Evolutionary conservation across 2,797 vertebrate genomes (phyloP), one percentile per base, ranked within the genome.

Genomic region (Zenarchopterus dispar): DNA sequence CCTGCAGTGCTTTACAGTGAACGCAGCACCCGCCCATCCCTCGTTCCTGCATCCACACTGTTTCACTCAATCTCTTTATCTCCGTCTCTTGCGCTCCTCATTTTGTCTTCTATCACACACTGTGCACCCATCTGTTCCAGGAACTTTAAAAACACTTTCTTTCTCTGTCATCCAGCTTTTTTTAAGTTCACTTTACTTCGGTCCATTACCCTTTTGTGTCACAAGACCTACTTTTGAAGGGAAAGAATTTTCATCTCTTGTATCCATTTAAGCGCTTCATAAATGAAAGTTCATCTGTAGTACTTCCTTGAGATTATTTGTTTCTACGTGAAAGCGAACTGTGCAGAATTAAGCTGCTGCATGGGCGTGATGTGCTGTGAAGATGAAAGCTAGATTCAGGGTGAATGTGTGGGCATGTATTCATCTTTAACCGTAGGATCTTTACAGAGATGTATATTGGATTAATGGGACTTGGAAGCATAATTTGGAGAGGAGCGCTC

Each of bases 81-180:
- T 82, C 72, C 75, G 58, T 73, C 65, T 45, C 67, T 82, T 36
- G 28, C 73, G 9, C 73, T 63, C 42, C 70, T 62, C 36, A 51
- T 69, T 67, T 31, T 52, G 66, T 70, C 51, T 85, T 62, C 77
- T 43, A 2, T 56, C 69, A 78, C 90, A 88, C 84, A 87, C 90
- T 91, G 89, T 80, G 87, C 81, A 51, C 64, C 87, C 88, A 90
- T 90, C 90, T 90, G 87, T 68, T 84, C 81, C 78, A 26, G 70
- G 42, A 82, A 82, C 75, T 89, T 81, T 78, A 84, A 74, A 77
- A 84, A 66, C 76, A 31, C 63, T 66, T 58, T 2, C 43, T 62
- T 54, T 68, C 75, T 71, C 45, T 10, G 41, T 47, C 69, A 44
- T 64, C 66, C 69, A 44, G 64, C 61, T 55, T 60, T 56, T 71